A percentile compares a stretch with the other conserved stretches of the same genome.
Conservation (phyloP, 2,113 vertebrate genomes). For the Glareola pratincola region DNA sequence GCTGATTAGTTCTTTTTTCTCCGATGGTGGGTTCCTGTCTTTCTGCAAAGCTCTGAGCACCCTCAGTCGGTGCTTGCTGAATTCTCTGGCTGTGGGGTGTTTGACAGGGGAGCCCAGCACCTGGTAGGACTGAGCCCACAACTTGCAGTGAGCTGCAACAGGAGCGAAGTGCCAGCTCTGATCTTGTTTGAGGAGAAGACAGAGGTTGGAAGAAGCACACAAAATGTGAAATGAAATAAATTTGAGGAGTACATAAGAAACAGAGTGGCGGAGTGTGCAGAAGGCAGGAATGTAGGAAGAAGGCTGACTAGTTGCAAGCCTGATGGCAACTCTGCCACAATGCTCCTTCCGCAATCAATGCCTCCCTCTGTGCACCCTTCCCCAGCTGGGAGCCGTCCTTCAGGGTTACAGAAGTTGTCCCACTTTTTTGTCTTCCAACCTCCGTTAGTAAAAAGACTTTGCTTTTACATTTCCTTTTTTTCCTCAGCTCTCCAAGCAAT, state of each 20-base stretch:
- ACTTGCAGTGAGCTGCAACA: background rate
- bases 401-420: background rate
- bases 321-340: background rate
- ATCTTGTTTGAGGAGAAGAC: background rate
- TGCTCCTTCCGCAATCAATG: background rate
- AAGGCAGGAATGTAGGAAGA: background rate
- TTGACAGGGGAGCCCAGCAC: background rate
- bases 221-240: background rate
- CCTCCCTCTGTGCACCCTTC: background rate
- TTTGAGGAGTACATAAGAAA: background rate
- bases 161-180: background rate
- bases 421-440: background rate
- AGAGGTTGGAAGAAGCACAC: background rate
- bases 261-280: background rate
- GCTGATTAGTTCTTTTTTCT: background rate
- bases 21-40: background rate
- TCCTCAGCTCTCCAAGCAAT: conserved; percentile 3
- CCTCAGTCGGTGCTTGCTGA: background rate
- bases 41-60: background rate
- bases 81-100: background rate
- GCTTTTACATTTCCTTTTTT: background rate
- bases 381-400: background rate
- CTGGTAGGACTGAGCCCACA: background rate
- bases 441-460: background rate
- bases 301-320: background rate